Base-by-base conservation (phyloP, 1,140 invertebrate genomes). In the Camponotus pennsylvanicus region DNA sequence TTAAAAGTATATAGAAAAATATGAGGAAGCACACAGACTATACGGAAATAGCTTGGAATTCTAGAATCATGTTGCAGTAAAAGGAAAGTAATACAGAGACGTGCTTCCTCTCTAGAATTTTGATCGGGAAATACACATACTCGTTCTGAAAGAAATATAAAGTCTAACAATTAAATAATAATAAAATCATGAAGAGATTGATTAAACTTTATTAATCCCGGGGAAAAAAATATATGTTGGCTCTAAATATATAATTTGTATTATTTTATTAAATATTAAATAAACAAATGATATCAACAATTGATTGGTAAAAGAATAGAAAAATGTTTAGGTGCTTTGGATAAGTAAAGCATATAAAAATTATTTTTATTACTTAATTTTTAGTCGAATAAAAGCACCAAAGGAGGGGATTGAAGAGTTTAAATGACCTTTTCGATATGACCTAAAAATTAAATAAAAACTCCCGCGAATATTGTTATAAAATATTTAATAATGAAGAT, bases 391-490 rank as follows among this genome's bases (percentile, higher is more conserved):
- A 21, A 21, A 59, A 21, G 55, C 15, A n/a, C 18, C 32, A 40
- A 59, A 21, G n/a, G 4, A 2, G 0, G 27, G 27, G 27, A 27
- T 27, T 40, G 37, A 59, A 27, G 13, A 21, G 34, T 57, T 27
- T 9, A 40, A 76, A 2, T 40, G 37, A 27, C 6, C 5, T 61
- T 76, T 6, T n/a, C 55, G 61, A 66, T 49, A 49, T 78, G 6
- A 3, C 59, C 32, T 66, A n/a, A 78, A 64, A 45, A 42, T 78
- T 78, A 40, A 66, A 45, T 34, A 78, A 52, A 15, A 78, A 66
- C 11, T 63, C 3, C 11, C 27, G 40, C n/a, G 40, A 45, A 45
- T 78, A 78, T 34, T 49, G 49, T 45, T 42, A 40, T 34, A 9
- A 15, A 78, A 66, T 49, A 76, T 15, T 34, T 63, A 64, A 66